phyloP scores from a whole-genome alignment of 2,113 vertebrate genomes.

The Empidonax alnorum region DNA sequence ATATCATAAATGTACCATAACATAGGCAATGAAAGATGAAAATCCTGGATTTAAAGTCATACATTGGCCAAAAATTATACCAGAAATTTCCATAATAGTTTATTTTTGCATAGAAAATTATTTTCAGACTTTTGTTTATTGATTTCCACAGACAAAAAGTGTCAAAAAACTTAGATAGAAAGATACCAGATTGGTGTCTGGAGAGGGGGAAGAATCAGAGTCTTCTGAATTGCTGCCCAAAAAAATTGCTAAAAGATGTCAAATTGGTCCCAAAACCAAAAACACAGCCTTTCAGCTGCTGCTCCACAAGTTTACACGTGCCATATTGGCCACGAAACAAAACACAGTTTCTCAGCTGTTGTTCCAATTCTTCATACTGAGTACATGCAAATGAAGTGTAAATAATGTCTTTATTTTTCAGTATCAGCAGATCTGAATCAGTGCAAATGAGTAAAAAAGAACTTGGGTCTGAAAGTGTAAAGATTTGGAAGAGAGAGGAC shows the following conservation, averaged over 20 bases:
- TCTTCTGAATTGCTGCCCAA: slow-evolving; percentile 61
- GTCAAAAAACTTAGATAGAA: slow-evolving; percentile 54
- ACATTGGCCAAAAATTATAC: not conserved
- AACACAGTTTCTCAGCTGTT: slow-evolving; percentile 33
- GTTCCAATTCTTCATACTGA: not conserved
- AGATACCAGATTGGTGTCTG: slow-evolving; percentile 58
- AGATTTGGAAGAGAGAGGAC: not conserved
- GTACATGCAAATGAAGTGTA: slow-evolving; percentile 18
- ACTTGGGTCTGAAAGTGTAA: not conserved
- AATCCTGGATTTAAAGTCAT: not conserved
- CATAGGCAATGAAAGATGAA: not conserved
- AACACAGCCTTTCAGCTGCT: slow-evolving; percentile 59
- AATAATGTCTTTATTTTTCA: slow-evolving; percentile 33
- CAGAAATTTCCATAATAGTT: not conserved
- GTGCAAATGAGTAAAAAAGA: not conserved
- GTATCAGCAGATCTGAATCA: not conserved
- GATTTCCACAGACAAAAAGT: slow-evolving; percentile 58
- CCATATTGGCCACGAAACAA: slow-evolving; percentile 56
- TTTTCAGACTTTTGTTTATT: slow-evolving; percentile 66
- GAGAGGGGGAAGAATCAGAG: not conserved
- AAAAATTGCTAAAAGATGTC: slow-evolving; percentile 56
- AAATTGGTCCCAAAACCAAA: slow-evolving; percentile 42
- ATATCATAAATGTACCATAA: not conserved
- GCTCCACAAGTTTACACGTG: slow-evolving; percentile 19
- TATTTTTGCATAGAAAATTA: slow-evolving; percentile 31